A percentile compares a stretch with the other conserved stretches of the same genome.
phyloP scores from a whole-genome alignment of 2,888 invertebrate species.

The Thecocarcelia acutangulata region DNA sequence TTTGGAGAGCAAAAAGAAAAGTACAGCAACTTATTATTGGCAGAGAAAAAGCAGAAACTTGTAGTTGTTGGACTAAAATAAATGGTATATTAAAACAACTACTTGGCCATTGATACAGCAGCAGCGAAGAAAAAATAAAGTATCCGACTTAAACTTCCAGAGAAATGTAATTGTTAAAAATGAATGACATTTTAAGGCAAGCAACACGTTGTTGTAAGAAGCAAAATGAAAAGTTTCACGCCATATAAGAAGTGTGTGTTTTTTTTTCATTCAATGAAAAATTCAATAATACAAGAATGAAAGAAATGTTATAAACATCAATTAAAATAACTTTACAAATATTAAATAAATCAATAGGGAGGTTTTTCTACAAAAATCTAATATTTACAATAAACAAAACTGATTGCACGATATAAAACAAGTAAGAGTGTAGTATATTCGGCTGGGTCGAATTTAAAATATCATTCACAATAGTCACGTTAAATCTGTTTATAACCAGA shows the following conservation, averaged over 20 bases:
- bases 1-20: slow-evolving; percentile 28
- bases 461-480: too few species aligned
- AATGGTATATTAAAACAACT: slow-evolving; percentile 57
- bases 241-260: background rate
- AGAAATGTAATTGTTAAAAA: slow-evolving; percentile 65
- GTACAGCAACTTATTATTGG: background rate
- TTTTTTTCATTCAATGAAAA: background rate
- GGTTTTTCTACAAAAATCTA: too few species aligned
- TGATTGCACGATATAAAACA: too few species aligned
- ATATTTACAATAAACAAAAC: too few species aligned
- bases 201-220: slow-evolving; percentile 41
- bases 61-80: slow-evolving; percentile 63
- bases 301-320: slow-evolving; percentile 11
- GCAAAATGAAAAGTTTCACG: background rate
- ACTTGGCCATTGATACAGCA: slow-evolving; percentile 18
- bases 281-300: slow-evolving; percentile 24
- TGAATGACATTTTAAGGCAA: slow-evolving; percentile 63
- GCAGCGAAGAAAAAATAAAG: slow-evolving; percentile 4
- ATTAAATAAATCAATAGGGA: background rate
- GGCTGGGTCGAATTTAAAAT: too few species aligned
- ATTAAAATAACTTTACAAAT: background rate
- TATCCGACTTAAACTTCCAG: slow-evolving; percentile 54
- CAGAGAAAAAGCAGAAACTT: slow-evolving; percentile 11
- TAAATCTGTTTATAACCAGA: too few species aligned
- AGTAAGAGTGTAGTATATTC: too few species aligned